Conservation (phyloP, 1,140 invertebrate genomes). For the Anastrepha ludens region DNA sequence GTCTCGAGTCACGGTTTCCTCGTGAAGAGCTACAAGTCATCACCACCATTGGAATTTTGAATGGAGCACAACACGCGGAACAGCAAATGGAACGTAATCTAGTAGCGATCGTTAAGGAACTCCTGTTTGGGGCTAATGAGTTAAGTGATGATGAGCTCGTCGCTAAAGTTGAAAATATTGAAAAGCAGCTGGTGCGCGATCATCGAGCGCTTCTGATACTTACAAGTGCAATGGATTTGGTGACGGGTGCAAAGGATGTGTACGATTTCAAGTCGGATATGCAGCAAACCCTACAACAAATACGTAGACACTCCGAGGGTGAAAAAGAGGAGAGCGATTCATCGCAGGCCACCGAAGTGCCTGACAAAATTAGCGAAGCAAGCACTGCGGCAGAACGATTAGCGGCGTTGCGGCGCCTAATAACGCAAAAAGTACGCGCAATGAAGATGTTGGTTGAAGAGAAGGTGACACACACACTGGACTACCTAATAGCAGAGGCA, state of each 20-base stretch:
- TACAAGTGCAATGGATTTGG: conserved; percentile 64
- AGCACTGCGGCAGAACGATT: conserved; percentile 49
- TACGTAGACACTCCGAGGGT: conserved; percentile 53
- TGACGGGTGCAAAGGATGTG: conserved; percentile 60
- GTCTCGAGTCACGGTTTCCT: conserved; percentile 63
- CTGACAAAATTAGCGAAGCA: background rate
- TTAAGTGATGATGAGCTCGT: conserved; percentile 57
- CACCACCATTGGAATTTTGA: conserved; percentile 65
- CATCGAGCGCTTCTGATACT: conserved; percentile 65
- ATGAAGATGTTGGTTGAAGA: conserved; percentile 65
- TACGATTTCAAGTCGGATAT: conserved; percentile 62
- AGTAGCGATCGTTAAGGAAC: conserved; percentile 61
- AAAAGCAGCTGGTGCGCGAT: conserved; percentile 65
- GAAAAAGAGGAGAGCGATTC: background rate
- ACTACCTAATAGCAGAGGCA: conserved; percentile 63
- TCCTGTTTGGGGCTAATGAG: conserved; percentile 59
- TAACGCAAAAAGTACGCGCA: conserved; percentile 61
- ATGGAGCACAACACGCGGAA: conserved; percentile 66
- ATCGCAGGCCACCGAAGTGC: background rate
- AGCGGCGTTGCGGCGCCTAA: conserved; percentile 59
- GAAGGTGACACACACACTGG: conserved; percentile 65
- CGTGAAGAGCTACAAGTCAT: conserved; percentile 63
- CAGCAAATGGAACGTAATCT: conserved; percentile 67
- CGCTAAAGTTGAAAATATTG: conserved; percentile 66
- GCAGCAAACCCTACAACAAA: conserved; percentile 53